Conservation (phyloP, 2,113 vertebrate genomes). For the Antennarius striatus region DNA sequence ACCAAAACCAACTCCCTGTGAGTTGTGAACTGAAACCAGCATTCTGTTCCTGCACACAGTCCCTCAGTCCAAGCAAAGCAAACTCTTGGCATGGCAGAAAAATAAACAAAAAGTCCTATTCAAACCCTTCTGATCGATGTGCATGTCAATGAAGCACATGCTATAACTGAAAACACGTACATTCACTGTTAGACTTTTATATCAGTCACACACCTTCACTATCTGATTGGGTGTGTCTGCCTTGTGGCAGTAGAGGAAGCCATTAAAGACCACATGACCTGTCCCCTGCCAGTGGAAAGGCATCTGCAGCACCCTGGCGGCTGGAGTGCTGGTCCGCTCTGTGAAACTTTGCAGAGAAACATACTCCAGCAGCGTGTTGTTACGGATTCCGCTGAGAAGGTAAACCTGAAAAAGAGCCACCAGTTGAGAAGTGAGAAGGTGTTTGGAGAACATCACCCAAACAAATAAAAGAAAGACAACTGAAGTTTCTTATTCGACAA, state of each 20-base stretch:
- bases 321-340: constrained; percentile 69
- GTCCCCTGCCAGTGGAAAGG: constrained; percentile 89
- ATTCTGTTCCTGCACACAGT: too few relatives aligned
- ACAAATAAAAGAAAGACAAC: too few relatives aligned
- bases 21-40: too few relatives aligned
- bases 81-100: too few relatives aligned
- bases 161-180: background rate
- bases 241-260: constrained; percentile 90
- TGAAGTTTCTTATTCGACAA: too few relatives aligned
- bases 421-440: background rate
- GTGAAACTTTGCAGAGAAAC: constrained; percentile 82
- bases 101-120: too few relatives aligned
- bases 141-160: too few relatives aligned
- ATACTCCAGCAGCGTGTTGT: constrained; percentile 84
- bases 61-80: too few relatives aligned
- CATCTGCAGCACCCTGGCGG: constrained; percentile 74
- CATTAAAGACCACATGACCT: constrained; percentile 84
- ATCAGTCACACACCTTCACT: constrained; percentile 79
- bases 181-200: background rate
- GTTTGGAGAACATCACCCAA: background rate
- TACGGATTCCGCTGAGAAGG: constrained; percentile 84
- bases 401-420: constrained; percentile 71
- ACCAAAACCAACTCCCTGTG: background rate
- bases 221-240: constrained; percentile 87
- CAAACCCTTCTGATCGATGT: too few relatives aligned